These are phyloP conservation scores for Popillia japonica DNA, from an alignment of 1,140 invertebrate genomes.

Conservation along the genomic window DNA sequence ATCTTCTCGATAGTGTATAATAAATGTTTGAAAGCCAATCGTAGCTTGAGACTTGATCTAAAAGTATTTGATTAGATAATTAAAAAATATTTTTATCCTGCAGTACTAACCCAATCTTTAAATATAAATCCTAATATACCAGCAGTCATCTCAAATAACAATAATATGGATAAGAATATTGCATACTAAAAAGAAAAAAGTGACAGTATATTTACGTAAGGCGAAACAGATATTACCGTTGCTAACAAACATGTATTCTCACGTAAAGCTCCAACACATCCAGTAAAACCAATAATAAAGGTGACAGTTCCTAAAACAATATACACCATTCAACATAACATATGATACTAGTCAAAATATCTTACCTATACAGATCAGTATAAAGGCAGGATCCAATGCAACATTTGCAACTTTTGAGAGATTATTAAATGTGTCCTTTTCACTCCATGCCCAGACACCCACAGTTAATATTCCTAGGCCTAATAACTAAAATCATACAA, in stretches of 20 bases:
- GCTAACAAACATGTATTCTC: slow-evolving; percentile 90
- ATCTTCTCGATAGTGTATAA: slow-evolving; percentile 96
- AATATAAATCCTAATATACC: slow-evolving; percentile 94
- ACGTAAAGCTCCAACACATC: slow-evolving; percentile 94
- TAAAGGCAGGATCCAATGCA: slow-evolving; percentile 93
- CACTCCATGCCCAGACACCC: slow-evolving; percentile 96
- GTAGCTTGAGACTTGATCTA: slow-evolving; percentile 93
- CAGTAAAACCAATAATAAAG: slow-evolving; percentile 95
- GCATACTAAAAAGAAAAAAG: slow-evolving; percentile 81
- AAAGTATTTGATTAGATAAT: slow-evolving; percentile 36
- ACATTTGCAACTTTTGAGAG: slow-evolving; percentile 87
- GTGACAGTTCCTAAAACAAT: slow-evolving; percentile 78
- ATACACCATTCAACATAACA: not conserved
- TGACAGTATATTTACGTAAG: slow-evolving; percentile 17
- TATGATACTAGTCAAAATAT: not conserved
- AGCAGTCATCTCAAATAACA: slow-evolving; percentile 89
- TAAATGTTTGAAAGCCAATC: slow-evolving; percentile 90
- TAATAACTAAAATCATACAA: slow-evolving; percentile 73
- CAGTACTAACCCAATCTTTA: slow-evolving; percentile 89
- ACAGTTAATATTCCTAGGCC: slow-evolving; percentile 86
- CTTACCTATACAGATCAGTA: slow-evolving; percentile 90
- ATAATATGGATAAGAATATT: slow-evolving; percentile 87
- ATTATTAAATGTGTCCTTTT: slow-evolving; percentile 96
- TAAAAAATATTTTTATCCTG: too few species aligned
- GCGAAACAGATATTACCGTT: slow-evolving; percentile 66